Conservation (phyloP, 2,113 vertebrate species). For the Eudyptes chrysolophus region DNA sequence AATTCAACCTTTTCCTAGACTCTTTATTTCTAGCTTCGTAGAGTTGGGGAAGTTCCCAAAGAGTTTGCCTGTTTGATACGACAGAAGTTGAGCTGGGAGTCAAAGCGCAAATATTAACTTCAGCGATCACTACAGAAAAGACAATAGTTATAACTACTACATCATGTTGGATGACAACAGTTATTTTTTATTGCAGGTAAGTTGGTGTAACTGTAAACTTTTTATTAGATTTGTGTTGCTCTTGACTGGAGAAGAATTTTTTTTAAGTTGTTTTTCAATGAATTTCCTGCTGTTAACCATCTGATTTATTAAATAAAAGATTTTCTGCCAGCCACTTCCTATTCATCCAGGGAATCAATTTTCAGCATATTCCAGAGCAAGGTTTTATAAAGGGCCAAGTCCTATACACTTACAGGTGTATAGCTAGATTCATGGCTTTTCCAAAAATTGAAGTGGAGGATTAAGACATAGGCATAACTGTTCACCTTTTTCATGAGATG, state of each 20-base stretch:
- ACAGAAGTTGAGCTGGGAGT: background rate
- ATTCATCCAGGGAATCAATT: background rate
- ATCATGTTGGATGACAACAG: background rate
- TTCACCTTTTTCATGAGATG: background rate
- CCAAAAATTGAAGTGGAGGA: background rate
- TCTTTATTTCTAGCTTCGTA: background rate
- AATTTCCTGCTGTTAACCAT: background rate
- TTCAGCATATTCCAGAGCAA: background rate
- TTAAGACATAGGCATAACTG: background rate
- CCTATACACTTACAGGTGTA: background rate
- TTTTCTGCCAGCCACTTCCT: background rate
- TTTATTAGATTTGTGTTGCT: background rate
- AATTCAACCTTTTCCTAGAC: background rate
- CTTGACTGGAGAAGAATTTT: background rate
- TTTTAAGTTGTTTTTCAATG: background rate
- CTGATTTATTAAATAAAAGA: background rate
- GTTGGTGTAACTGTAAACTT: background rate
- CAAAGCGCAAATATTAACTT: background rate
- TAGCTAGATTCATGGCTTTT: background rate
- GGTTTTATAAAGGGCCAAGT: background rate
- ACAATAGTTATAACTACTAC: background rate
- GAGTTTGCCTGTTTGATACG: background rate
- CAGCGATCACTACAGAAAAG: background rate
- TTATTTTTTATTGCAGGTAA: background rate
- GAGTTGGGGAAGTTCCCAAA: background rate